A percentile compares a stretch with the other conserved stretches of the same genome.
Conservation (phyloP, 2,797 vertebrate species). For the Margarornis squamiger region DNA sequence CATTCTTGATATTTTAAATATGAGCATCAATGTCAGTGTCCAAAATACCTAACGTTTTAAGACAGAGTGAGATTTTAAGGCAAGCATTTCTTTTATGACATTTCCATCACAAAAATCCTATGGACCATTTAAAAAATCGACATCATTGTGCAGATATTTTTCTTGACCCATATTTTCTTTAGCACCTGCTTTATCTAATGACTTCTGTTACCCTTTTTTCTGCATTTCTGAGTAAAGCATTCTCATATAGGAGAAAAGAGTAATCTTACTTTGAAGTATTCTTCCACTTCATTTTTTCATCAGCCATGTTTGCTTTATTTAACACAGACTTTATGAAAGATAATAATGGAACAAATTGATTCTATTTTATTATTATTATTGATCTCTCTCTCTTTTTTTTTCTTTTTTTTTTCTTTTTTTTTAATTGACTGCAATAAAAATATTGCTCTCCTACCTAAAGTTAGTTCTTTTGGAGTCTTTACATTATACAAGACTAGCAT, state of each 20-base stretch:
- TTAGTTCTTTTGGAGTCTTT: neutral
- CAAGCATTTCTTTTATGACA: neutral
- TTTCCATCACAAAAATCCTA: neutral
- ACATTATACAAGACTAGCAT: neutral
- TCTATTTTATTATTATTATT: neutral
- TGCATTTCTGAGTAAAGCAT: neutral
- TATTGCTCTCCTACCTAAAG: neutral
- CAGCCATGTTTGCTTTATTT: neutral
- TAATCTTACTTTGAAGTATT: neutral
- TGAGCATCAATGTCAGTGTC: neutral
- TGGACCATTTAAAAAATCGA: neutral
- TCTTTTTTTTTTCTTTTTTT: neutral
- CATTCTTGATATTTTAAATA: neutral
- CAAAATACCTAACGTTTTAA: neutral
- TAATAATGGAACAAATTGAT: neutral
- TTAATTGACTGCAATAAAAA: neutral
- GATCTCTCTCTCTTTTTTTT: neutral
- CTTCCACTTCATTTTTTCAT: neutral
- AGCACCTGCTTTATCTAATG: neutral
- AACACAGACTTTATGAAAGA: neutral
- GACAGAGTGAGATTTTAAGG: neutral
- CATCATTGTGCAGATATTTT: neutral
- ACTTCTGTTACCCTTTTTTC: neutral
- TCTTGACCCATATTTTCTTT: neutral
- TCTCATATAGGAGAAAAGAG: neutral